These are phyloP conservation scores for Slavum lentiscoides DNA, from an alignment of 2,888 invertebrate genomes.

Conservation along the genomic window DNA sequence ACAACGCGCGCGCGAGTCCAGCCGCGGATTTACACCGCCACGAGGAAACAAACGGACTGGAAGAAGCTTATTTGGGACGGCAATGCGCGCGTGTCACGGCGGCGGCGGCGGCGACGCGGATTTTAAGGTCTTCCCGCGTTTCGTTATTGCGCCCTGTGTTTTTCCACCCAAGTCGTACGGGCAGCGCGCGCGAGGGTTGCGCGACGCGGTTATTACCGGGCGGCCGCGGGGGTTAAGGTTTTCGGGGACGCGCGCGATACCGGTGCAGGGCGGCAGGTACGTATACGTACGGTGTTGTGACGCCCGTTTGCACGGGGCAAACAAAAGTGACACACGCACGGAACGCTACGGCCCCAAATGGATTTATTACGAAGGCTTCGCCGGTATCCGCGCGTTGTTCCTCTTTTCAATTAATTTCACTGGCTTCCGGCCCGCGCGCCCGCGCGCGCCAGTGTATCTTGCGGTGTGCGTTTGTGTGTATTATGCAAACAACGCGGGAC, in stretches of 20 bases:
- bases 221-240: no score
- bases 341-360: conserved; percentile 30
- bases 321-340: conserved; percentile 46
- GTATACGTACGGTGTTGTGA: background rate
- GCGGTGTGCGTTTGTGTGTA: no score
- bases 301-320: conserved; percentile 39
- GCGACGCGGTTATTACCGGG: background rate
- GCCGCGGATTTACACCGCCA: no score
- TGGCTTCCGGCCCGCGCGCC: conserved; percentile 29
- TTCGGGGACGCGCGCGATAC: background rate
- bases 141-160: no score
- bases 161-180: no score
- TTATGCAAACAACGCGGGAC: conserved; percentile 1
- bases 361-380: conserved; percentile 44
- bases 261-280: background rate
- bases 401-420: conserved; percentile 52
- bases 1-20: no score
- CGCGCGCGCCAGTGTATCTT: no score
- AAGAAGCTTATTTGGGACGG: no score
- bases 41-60: no score
- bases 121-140: no score
- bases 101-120: no score
- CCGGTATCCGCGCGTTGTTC: conserved; percentile 39
- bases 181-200: background rate
- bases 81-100: no score